These are phyloP conservation scores for Pangasianodon hypophthalmus DNA, from an alignment of 2,113 vertebrate genomes.

Conservation along the genomic window DNA sequence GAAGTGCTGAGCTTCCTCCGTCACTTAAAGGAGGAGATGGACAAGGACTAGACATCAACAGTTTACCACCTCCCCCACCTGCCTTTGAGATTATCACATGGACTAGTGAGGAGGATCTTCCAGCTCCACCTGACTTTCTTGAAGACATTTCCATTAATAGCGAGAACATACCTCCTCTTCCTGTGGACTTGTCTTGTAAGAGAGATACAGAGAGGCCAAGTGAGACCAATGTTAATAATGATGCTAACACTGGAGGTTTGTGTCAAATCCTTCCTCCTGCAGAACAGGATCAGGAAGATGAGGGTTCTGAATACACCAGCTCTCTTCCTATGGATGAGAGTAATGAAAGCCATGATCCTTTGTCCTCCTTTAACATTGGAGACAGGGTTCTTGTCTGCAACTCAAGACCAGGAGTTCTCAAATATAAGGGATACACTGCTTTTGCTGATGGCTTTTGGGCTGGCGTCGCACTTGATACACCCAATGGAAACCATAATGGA, in stretches of 20 bases:
- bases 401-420: constrained; percentile 56
- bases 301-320: constrained; percentile 40
- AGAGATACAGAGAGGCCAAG: constrained; percentile 22
- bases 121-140: constrained; percentile 58
- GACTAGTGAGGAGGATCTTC: constrained; percentile 68
- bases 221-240: neutral
- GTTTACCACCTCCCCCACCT: constrained; percentile 54
- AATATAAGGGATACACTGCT: constrained; percentile 54
- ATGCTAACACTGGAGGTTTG: constrained; percentile 11
- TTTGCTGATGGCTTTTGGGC: constrained; percentile 63
- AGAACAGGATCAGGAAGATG: constrained; percentile 30
- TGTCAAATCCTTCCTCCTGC: neutral
- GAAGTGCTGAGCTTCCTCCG: constrained; percentile 68
- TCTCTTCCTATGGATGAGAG: constrained; percentile 40
- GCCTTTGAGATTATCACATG: constrained; percentile 56
- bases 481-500: constrained; percentile 58
- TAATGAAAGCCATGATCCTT: constrained; percentile 48
- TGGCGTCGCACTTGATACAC: constrained; percentile 61
- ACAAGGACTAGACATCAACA: constrained; percentile 12
- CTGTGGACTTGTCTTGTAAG: constrained; percentile 49
- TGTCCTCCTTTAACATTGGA: constrained; percentile 54
- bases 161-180: constrained; percentile 60
- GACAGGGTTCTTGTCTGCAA: constrained; percentile 64
- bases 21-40: constrained; percentile 53
- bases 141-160: constrained; percentile 63